Conservation (phyloP, 2,888 invertebrate species). For the Epinotia ramella region DNA sequence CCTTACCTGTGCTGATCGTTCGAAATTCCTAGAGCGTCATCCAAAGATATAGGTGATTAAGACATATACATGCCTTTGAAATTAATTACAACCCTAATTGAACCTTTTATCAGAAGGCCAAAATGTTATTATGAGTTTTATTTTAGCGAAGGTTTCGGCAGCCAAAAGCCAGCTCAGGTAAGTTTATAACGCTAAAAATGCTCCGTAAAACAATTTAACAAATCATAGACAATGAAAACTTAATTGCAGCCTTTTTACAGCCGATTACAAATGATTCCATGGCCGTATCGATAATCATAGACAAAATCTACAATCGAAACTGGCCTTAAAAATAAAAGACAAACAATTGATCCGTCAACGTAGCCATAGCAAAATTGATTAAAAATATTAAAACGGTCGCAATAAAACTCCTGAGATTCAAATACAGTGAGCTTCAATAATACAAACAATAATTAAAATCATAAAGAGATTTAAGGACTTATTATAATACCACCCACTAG, state of each 20-base stretch:
- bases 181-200: conserved; percentile 23
- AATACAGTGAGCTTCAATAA: conserved; percentile 40
- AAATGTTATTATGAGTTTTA: neutral
- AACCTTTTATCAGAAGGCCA: neutral
- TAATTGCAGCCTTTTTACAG: conserved; percentile 61
- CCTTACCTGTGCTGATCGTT: neutral
- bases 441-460: conserved; percentile 47
- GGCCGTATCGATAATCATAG: conserved; percentile 19
- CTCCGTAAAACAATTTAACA: conserved; percentile 39
- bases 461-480: conserved; percentile 52
- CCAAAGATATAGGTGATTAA: neutral
- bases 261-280: conserved; percentile 40
- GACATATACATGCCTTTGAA: neutral
- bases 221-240: conserved; percentile 73
- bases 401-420: conserved; percentile 39
- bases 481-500: conserved; percentile 71
- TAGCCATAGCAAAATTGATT: conserved; percentile 28
- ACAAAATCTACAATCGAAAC: conserved; percentile 23
- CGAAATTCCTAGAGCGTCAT: neutral
- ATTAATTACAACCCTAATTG: neutral
- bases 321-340: conserved; percentile 24
- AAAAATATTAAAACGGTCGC: conserved; percentile 33
- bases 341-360: conserved; percentile 39
- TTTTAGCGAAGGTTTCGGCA: neutral
- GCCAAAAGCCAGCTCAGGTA: neutral